Percentiles rank a stretch among this genome's conserved stretches.
These are phyloP conservation scores for Naso thynnoides DNA, from an alignment of 2,797 vertebrate species.

Conservation along the genomic window DNA sequence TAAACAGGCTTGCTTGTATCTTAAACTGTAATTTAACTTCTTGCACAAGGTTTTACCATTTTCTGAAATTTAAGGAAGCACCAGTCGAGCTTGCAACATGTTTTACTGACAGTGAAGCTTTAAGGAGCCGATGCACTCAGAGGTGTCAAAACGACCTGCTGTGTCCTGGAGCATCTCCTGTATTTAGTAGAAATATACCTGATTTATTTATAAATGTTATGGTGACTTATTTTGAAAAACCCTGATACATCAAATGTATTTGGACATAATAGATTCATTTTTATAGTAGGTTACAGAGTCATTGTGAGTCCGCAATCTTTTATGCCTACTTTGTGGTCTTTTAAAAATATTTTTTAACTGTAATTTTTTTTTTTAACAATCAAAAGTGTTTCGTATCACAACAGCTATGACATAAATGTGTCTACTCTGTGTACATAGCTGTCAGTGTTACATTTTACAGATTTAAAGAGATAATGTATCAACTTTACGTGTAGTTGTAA, in stretches of 20 bases:
- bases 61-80: background rate
- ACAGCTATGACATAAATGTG: too few species aligned
- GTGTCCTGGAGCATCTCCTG: background rate
- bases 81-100: conserved; percentile 5
- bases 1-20: background rate
- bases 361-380: too few species aligned
- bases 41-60: background rate
- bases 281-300: too few species aligned
- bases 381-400: too few species aligned
- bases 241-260: background rate
- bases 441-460: background rate
- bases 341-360: too few species aligned
- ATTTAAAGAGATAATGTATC: background rate
- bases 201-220: background rate
- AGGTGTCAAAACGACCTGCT: conserved; percentile 42
- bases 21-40: background rate
- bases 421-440: background rate
- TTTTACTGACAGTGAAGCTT: conserved; percentile 46
- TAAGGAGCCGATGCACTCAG: conserved; percentile 21
- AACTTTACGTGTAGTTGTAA: background rate
- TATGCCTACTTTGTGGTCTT: too few species aligned
- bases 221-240: background rate
- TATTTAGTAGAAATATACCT: background rate
- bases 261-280: background rate
- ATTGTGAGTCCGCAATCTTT: too few species aligned